Base-by-base conservation (phyloP, 1,140 invertebrate species). In the Paracyclopina nana region DNA sequence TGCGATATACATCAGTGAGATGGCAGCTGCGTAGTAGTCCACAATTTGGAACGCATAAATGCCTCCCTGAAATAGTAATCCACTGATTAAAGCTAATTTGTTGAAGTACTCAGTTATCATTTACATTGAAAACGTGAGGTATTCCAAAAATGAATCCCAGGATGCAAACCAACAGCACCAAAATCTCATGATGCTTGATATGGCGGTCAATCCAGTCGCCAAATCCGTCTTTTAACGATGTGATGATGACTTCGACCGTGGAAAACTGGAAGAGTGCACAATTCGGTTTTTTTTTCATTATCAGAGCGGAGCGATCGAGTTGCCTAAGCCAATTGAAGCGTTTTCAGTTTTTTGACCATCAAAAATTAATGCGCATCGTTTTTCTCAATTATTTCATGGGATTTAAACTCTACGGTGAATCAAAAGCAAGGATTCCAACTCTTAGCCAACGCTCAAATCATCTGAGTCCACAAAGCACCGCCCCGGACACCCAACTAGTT, bases 31-130 rank as follows among this genome's bases (percentile, higher is more conserved):
- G 62, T 88, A 92, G 62, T 86, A 84, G 61, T 92, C 86, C 60
- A 91, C 80, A 27, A 91, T 64, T 72, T 87, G 82, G 63, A 92
- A 91, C 59, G 83, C 82, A 59, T 84, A 91, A 57, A 90, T 87
- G 54, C 86, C 87, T 55, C 84, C 85, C 34, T 38, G 8, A n/a
- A n/a, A n/a, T n/a, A n/a, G n/a, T n/a, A n/a, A n/a, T n/a, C n/a
- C n/a, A n/a, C n/a, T n/a, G n/a, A n/a, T n/a, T n/a, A n/a, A n/a
- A n/a, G n/a, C n/a, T n/a, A n/a, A n/a, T n/a, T n/a, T n/a, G n/a
- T n/a, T n/a, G n/a, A n/a, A n/a, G n/a, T n/a, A n/a, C n/a, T n/a
- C n/a, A n/a, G n/a, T n/a, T 31, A 31, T 14, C 14, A 20, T 20
- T 38, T 38, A 38, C 34, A 20, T 38, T 38, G 34, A 38, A 38